Percentiles rank a stretch among this genome's conserved stretches.
Conservation (phyloP, 2,888 invertebrate species). For the Diabrotica balteata region DNA sequence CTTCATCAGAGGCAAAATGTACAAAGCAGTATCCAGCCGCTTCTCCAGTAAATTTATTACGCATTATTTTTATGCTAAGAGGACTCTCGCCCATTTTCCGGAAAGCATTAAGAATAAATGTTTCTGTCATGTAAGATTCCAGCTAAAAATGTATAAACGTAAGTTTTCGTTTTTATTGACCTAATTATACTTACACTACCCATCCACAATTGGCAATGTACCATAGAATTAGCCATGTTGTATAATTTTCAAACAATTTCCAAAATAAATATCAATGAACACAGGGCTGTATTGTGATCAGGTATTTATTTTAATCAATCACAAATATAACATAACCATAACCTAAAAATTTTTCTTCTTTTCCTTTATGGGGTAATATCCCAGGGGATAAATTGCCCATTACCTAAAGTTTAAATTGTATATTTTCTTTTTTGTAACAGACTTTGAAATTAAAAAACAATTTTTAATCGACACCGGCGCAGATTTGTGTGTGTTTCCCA, state of each 20-base stretch:
- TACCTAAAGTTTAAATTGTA: no score
- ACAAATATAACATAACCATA: no score
- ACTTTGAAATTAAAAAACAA: no score
- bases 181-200: slow-evolving; percentile 75
- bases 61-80: slow-evolving; percentile 88
- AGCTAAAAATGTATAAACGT: slow-evolving; percentile 63
- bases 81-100: slow-evolving; percentile 91
- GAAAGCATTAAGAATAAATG: slow-evolving; percentile 90
- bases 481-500: no score
- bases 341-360: no score
- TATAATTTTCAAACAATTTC: not conserved
- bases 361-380: no score
- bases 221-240: slow-evolving; percentile 56
- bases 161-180: not conserved
- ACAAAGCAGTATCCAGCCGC: slow-evolving; percentile 96
- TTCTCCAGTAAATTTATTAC: slow-evolving; percentile 92
- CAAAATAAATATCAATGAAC: no score
- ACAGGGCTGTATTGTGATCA: no score
- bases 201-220: slow-evolving; percentile 90
- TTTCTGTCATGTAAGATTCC: slow-evolving; percentile 92
- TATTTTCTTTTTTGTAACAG: no score
- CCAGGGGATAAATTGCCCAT: no score
- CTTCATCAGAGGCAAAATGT: slow-evolving; percentile 86
- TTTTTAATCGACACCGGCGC: no score
- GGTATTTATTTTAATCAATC: no score